A percentile compares a stretch with the other conserved stretches of the same genome.
These are phyloP conservation scores for Tetrapedia diversipes DNA, from an alignment of 2,888 invertebrate species.

Conservation along the genomic window DNA sequence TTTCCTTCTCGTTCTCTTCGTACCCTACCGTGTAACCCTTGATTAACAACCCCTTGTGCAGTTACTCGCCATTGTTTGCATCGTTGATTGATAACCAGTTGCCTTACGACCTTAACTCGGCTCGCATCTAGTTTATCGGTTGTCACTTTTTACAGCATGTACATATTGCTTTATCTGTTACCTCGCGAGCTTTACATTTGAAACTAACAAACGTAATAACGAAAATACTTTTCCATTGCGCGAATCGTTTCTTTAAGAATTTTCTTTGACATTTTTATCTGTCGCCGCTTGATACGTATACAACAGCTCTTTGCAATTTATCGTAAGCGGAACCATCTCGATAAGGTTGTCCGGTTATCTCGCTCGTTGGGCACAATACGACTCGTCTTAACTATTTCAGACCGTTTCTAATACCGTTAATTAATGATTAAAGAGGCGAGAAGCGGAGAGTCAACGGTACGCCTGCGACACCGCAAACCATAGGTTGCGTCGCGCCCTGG, in stretches of 20 bases:
- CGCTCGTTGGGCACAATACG: not conserved
- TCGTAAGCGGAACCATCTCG: too few relatives aligned
- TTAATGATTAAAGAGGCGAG: conserved; percentile 58
- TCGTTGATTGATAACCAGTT: conserved; percentile 34
- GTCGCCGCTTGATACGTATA: too few relatives aligned
- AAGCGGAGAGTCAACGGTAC: conserved; percentile 10
- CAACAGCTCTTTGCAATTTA: too few relatives aligned
- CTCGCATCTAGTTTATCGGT: not conserved
- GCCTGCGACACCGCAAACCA: conserved; percentile 30
- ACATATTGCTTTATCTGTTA: not conserved
- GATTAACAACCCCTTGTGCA: conserved; percentile 24
- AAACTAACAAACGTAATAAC: too few relatives aligned
- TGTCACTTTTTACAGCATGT: not conserved
- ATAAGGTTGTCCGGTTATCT: too few relatives aligned
- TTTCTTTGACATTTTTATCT: too few relatives aligned
- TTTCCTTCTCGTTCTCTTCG: conserved; percentile 18
- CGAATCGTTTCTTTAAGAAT: too few relatives aligned
- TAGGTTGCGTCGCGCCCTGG: conserved; percentile 15
- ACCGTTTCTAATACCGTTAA: conserved; percentile 25
- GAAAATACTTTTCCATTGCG: too few relatives aligned
- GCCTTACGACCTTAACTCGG: conserved; percentile 2
- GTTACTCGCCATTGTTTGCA: conserved; percentile 27
- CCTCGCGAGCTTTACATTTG: too few relatives aligned
- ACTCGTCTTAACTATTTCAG: conserved; percentile 28
- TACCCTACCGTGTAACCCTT: conserved; percentile 11